Evolutionary conservation across 2,113 vertebrate species (phyloP), one percentile per base, ranked within the genome.

Genomic region (Chloebia gouldiae): DNA sequence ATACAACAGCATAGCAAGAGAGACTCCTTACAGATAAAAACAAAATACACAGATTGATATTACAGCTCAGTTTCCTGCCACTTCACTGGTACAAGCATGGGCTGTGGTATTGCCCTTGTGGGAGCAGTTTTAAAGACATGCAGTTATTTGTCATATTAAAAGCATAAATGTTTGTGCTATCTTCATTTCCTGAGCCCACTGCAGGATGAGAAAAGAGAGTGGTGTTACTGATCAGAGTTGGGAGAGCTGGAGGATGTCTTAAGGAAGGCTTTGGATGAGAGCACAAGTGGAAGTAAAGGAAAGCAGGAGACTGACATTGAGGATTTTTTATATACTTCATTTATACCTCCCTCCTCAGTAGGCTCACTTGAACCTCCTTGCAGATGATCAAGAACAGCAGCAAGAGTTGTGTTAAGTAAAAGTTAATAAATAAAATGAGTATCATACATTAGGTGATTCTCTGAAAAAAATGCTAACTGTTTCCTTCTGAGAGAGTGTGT

Each of bases 91-190:
- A 17, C 9, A 30, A 30, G 22, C 30, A 13, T 45, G 60, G 47
- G 13, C 35, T 54, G 51, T 54, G 42, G 25, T 50, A 68, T 73
- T 66, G 49, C 6, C 7, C 23, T 81, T 18, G 3, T 53, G 77
- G 69, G 69, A 84, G 39, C 14, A 76, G 40, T 71, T 93, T 92
- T 66, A 92, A 71, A 47, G 53, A 79, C 30, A 7, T 71, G 49
- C 23, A 68, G 11, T 89, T 91, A 61, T 86, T 92, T 95, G 33
- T 81, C 28, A 13, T 84, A 44, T 68, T 81, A 50, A 76, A 87
- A 90, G 51, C 54, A 50, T 25, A 66, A 68, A 68, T 44, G 23
- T 60, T 17, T 81, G 28, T 93, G 47, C 51, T 13, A 2, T 54
- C 56, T 81, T 78, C 15, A 15, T 75, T 92, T 78, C 61, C 39